Percentiles rank a stretch among this genome's conserved stretches.
phyloP scores from a whole-genome alignment of 1,140 invertebrate species.

The Drosophila nigromelanica region DNA sequence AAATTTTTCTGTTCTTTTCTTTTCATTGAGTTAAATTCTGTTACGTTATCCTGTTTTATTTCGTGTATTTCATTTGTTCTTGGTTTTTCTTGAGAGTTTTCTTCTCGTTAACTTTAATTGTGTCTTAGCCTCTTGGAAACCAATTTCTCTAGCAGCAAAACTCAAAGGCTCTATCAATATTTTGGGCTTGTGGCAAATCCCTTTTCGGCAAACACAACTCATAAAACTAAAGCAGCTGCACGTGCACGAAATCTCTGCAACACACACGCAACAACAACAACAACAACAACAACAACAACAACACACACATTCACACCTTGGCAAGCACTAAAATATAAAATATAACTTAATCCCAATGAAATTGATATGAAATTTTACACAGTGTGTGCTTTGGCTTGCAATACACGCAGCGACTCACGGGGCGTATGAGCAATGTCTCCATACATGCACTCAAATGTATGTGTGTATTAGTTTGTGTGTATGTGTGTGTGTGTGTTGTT shows the following conservation, averaged over 20 bases:
- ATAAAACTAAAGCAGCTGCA: constrained; percentile 70
- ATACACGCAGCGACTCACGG: constrained; percentile 15
- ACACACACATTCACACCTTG: constrained; percentile 63
- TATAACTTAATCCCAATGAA: constrained; percentile 78
- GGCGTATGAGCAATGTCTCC: constrained; percentile 54
- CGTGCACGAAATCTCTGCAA: constrained; percentile 73
- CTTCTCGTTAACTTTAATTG: constrained; percentile 13
- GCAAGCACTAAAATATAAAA: constrained; percentile 78
- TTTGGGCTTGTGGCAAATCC: constrained; percentile 45
- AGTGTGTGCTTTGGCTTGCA: constrained; percentile 19
- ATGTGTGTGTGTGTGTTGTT: constrained; percentile 2
- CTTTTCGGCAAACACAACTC: constrained; percentile 50
- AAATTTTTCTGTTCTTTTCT: not conserved
- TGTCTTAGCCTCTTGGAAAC: not conserved
- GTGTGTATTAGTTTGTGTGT: not conserved
- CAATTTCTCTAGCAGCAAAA: constrained; percentile 4
- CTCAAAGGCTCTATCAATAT: constrained; percentile 67
- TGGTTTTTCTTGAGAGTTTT: no score
- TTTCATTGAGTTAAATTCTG: not conserved
- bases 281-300: no score
- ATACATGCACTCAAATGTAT: constrained; percentile 17
- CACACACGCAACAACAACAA: constrained; percentile 14
- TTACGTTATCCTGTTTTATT: no score
- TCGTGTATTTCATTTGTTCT: not conserved
- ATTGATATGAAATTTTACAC: constrained; percentile 77